Percentiles rank a stretch among this genome's conserved stretches.
Evolutionary conservation across 2,113 vertebrate species (phyloP).

Genomic region (Rynchops niger): DNA sequence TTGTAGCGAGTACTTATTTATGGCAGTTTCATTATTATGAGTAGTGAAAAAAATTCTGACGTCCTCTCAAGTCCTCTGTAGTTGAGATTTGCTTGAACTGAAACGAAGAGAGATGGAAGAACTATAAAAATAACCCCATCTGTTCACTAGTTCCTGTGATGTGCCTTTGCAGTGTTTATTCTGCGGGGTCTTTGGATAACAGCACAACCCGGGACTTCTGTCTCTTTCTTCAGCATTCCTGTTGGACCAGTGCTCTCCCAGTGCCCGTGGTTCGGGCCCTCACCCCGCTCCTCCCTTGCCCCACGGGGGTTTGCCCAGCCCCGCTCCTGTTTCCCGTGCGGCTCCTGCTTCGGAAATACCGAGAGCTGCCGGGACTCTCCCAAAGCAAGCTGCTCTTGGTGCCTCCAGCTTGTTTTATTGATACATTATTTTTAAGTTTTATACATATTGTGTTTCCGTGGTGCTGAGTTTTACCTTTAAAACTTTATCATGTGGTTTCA

Average conservation of each 20-base stretch:
- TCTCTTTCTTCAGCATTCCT: neutral
- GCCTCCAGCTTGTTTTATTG: constrained; percentile 12
- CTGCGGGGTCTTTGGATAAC: neutral
- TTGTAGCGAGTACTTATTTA: neutral
- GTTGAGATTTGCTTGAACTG: neutral
- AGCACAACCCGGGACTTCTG: neutral
- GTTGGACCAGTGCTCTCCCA: neutral
- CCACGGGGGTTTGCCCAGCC: neutral
- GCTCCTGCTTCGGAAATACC: neutral
- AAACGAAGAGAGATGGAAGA: constrained; percentile 1
- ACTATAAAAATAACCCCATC: constrained; percentile 17
- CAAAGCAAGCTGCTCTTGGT: neutral
- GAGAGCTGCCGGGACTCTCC: neutral
- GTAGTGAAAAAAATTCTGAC: neutral
- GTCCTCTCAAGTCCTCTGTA: neutral
- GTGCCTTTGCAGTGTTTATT: neutral
- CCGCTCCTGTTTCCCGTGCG: neutral
- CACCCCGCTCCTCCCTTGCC: neutral
- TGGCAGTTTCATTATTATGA: neutral
- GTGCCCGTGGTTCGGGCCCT: neutral
- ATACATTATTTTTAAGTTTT: neutral
- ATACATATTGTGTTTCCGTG: constrained; percentile 48
- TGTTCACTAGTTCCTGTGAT: neutral
- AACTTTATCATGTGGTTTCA: neutral
- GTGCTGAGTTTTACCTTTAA: constrained; percentile 43